Evolutionary conservation across 2,888 invertebrate species (phyloP), one percentile per base, ranked within the genome.

Genomic region (Nomada ruficornis): DNA sequence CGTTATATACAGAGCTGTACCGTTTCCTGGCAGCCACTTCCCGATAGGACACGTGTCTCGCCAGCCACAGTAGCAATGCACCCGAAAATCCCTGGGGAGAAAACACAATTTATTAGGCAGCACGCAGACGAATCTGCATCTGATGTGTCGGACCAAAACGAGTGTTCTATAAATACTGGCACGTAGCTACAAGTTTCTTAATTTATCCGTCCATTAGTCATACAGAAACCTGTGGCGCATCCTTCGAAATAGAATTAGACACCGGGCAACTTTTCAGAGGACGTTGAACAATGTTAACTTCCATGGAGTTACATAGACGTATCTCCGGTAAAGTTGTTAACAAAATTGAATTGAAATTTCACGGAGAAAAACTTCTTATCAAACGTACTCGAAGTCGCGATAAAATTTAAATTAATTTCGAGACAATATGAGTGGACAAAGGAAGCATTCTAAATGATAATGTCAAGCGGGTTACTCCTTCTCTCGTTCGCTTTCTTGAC

Each of bases 31-130:
- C 85, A 86, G 84, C 81, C 86, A 86, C 87, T 86, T 85, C 83
- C 80, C 82, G 86, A 85, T 83, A 76, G 82, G 89, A 88, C 89
- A 90, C 89, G 89, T 90, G 90, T 90, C 88, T 76, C 79, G 64
- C 70, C 84, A 87, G 86, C 79, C 79, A 77, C 77, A 74, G 83
- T 64, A 72, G 73, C 82, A 80, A 83, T 74, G 86, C 80, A 67
- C 76, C 76, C 72, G 64, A 75, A 74, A 69, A 82, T 62, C 77
- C 62, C 65, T 23, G 67, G 81, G 75, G 71, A 75, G 75, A 75
- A 42, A 54, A 20, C 50, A 83, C 68, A 80, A 88, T 88, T 87
- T 88, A 87, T 88, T 84, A 79, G 83, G 67, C 79, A 72, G 60
- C 52, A 64, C 75, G 75, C 55, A 70, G 78, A 71, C 70, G 57